Percentiles rank a stretch among this genome's conserved stretches.
Conservation (phyloP, 2,113 vertebrate species). For the Scytalopus superciliaris region DNA sequence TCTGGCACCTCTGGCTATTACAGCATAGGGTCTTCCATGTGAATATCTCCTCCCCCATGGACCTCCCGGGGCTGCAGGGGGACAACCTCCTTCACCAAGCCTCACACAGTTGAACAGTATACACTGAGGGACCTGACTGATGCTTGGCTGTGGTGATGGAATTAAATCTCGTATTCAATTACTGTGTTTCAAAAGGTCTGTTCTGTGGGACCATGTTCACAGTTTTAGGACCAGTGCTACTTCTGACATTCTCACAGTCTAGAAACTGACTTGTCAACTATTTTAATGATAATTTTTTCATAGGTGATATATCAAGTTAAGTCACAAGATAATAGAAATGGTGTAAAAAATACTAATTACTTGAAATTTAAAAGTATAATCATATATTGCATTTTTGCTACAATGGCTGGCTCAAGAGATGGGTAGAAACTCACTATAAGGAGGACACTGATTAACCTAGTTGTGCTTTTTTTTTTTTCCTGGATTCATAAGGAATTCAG, state of each 20-base stretch:
- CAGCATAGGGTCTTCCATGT: accelerated
- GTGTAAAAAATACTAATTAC: background rate
- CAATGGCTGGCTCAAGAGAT: background rate
- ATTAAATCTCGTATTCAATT: background rate
- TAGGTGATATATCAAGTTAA: background rate
- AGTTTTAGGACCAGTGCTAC: background rate
- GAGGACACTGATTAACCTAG: background rate
- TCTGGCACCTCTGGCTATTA: background rate
- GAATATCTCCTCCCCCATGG: background rate
- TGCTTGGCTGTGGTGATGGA: background rate
- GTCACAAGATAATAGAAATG: background rate
- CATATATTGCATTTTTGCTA: background rate
- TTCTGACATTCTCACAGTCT: background rate
- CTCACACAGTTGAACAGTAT: accelerated
- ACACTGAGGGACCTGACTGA: background rate
- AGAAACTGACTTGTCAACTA: background rate
- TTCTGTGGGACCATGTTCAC: background rate
- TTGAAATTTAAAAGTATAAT: background rate
- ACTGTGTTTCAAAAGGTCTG: background rate
- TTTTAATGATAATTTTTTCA: background rate
- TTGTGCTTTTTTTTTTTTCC: too few relatives aligned
- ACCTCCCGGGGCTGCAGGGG: background rate
- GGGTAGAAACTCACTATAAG: background rate
- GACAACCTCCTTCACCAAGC: too few relatives aligned
- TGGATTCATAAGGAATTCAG: background rate